These are phyloP conservation scores for Buceros bicornis DNA, from an alignment of 2,797 vertebrate genomes.

Conservation along the genomic window DNA sequence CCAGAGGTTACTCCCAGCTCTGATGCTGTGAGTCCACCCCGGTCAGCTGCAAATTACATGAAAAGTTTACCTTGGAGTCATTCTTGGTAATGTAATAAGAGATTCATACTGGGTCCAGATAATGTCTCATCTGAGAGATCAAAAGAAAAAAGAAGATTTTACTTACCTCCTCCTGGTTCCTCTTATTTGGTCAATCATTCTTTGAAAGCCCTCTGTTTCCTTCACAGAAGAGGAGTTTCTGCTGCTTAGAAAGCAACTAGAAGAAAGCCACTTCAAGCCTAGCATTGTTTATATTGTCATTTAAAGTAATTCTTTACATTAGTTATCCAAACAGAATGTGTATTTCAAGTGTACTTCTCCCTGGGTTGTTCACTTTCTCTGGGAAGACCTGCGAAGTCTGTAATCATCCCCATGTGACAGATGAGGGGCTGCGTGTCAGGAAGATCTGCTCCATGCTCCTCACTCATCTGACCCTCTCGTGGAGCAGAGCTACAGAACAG, in stretches of 20 bases:
- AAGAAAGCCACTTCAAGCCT: not conserved
- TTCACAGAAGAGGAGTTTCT: not conserved
- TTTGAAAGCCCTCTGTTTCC: not conserved
- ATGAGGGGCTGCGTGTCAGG: not conserved
- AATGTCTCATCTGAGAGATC: not conserved
- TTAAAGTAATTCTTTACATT: not conserved
- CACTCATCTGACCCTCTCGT: not conserved
- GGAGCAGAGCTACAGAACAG: not conserved
- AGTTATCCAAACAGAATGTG: not conserved
- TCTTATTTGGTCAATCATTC: not conserved
- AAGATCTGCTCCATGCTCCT: not conserved
- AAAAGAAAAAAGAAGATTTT: not conserved
- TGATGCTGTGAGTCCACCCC: not conserved
- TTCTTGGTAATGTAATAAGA: not conserved
- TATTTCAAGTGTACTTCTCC: not conserved
- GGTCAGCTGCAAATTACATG: not conserved
- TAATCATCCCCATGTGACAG: not conserved
- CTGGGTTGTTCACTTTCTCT: not conserved
- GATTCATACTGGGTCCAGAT: not conserved
- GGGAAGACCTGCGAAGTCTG: not conserved
- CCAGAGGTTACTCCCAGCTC: not conserved
- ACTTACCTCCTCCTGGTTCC: not conserved
- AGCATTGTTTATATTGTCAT: not conserved
- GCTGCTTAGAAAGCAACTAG: not conserved
- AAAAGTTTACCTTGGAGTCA: not conserved